Percentiles rank a stretch among this genome's conserved stretches.
These are phyloP conservation scores for Augochlora pura DNA, from an alignment of 1,140 invertebrate genomes.

Conservation along the genomic window DNA sequence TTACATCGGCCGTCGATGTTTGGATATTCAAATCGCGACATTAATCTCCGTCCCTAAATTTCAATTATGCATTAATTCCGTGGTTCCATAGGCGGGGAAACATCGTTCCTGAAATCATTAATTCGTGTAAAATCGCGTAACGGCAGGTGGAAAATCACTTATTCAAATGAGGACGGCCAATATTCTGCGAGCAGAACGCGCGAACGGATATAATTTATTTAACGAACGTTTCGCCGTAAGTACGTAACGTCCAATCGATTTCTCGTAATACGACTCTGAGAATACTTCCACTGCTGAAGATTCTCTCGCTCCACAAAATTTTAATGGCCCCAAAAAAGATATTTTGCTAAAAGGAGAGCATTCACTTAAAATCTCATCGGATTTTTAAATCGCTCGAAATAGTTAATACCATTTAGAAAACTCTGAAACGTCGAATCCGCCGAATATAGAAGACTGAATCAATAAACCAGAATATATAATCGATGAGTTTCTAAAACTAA, in stretches of 20 bases:
- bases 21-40: background rate
- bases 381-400: no score
- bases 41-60: background rate
- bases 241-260: background rate
- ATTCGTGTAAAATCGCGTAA: background rate
- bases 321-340: no score
- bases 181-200: background rate
- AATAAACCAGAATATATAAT: no score
- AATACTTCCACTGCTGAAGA: no score
- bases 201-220: background rate
- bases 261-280: no score
- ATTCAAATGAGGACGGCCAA: background rate
- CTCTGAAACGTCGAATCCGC: no score
- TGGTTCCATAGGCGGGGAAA: background rate
- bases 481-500: no score
- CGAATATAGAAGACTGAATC: no score
- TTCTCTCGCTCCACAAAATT: no score
- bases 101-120: background rate
- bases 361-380: no score
- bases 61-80: background rate
- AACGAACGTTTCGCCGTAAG: background rate
- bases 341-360: no score
- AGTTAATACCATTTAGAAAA: no score
- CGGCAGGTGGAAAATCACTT: background rate
- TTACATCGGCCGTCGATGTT: background rate